Evolutionary conservation across 2,888 invertebrate genomes (phyloP).

Genomic region (Orgyia antiqua): DNA sequence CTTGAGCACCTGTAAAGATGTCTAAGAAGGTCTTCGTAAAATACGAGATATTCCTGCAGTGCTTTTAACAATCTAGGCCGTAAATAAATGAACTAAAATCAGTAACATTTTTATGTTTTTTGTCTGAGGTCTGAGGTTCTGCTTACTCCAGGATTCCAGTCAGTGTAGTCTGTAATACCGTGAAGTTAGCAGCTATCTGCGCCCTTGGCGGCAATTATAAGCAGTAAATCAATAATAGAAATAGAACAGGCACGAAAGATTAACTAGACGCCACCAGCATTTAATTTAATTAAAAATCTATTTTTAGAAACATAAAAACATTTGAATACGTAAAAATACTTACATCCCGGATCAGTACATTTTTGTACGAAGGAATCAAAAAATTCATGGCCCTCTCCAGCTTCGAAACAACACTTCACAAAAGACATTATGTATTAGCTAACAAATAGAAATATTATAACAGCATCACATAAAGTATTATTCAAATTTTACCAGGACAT

Average conservation of each 20-base stretch:
- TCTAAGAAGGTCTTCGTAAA: no score
- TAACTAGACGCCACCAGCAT: slow-evolving; percentile 11
- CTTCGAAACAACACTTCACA: slow-evolving; percentile 89
- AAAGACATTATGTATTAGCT: slow-evolving; percentile 75
- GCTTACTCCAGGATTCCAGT: no score
- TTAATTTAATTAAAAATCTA: slow-evolving; percentile 21
- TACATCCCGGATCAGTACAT: slow-evolving; percentile 90
- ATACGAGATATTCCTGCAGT: no score
- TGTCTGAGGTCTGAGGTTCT: no score
- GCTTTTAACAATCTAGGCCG: no score
- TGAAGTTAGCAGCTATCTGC: no score
- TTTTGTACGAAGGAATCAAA: slow-evolving; percentile 86
- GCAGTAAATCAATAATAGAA: slow-evolving; percentile 33
- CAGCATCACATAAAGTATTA: slow-evolving; percentile 5
- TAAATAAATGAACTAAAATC: no score
- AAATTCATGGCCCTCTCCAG: slow-evolving; percentile 84
- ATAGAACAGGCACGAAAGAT: slow-evolving; percentile 6
- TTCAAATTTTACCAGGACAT: no score
- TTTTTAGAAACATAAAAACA: not conserved
- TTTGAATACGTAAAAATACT: slow-evolving; percentile 61
- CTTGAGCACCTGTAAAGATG: no score
- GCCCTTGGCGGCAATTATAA: slow-evolving; percentile 37
- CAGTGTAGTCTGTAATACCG: no score
- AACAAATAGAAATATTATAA: slow-evolving; percentile 16
- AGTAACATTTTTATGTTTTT: no score